Evolutionary conservation across 2,113 vertebrate genomes (phyloP), one percentile per base, ranked within the genome.

Genomic region (Tachycineta bicolor): DNA sequence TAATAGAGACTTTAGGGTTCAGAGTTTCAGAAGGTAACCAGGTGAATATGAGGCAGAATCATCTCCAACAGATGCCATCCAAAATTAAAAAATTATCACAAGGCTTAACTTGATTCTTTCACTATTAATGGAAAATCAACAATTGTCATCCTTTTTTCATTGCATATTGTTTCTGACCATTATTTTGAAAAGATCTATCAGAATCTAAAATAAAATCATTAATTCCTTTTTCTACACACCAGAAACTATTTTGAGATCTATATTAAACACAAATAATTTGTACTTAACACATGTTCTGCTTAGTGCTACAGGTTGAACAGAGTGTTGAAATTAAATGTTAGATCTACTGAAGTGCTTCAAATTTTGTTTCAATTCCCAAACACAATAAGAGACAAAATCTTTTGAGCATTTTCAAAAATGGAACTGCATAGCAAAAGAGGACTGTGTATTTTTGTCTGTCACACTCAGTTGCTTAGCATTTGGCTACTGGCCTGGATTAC

Each of bases 351-450:
- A 78, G 62, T 78, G 31, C 56, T 41, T 52, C 18, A 90, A 83
- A 86, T 75, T 56, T 79, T 95, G 12, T 46, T 89, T 75, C 90
- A 18, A 65, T 81, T 93, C 86, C 59, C 37, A 87, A 77, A 59
- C 13, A 79, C 18, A 83, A 43, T 20, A 87, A 77, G 85, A 93
- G 29, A 89, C 17, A 93, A 73, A 77, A 60, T 69, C 68, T 80
- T 90, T n/a, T 34, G 24, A 90, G 39, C 20, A 59, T 93, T 94
- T 89, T 91, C 46, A 85, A 75, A 94, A 95, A 93, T 41, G 28
- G 43, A 96, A 80, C 33, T 6, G 13, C 43, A 79, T 13, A 74
- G 56, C 2, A 1, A 73, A 56, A 81, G 7, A 74, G 9, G 21
- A 8, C 25, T 79, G 15, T 76, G n/a, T 78, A 79, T 77, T 69